These are phyloP conservation scores for Drosophila teissieri DNA, from an alignment of 1,140 invertebrate species.

Conservation along the genomic window DNA sequence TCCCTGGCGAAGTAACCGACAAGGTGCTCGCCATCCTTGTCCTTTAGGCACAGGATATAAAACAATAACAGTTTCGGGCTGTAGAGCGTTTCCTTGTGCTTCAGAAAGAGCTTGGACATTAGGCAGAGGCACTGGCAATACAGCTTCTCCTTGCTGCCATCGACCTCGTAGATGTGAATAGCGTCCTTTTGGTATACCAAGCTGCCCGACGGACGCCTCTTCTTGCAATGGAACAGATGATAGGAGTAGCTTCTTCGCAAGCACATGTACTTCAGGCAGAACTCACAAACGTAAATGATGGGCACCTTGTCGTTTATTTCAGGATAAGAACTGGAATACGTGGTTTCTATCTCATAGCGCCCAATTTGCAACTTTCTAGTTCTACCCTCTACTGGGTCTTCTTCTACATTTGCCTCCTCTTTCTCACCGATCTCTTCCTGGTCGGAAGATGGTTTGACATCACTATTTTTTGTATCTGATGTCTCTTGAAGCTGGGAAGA, in stretches of 20 bases:
- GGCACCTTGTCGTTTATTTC: slow-evolving; percentile 97
- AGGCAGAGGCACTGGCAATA: slow-evolving; percentile 98
- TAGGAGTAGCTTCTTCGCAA: slow-evolving; percentile 94
- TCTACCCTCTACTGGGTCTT: too few species aligned
- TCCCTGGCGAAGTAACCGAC: slow-evolving; percentile 99
- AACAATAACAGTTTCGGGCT: slow-evolving; percentile 99
- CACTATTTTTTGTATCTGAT: too few species aligned
- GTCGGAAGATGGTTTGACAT: too few species aligned
- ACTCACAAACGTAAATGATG: slow-evolving; percentile 98
- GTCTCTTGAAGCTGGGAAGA: too few species aligned
- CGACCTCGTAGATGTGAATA: slow-evolving; percentile 94
- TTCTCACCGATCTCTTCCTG: too few species aligned
- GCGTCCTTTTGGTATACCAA: slow-evolving; percentile 97
- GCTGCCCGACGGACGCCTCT: slow-evolving; percentile 93
- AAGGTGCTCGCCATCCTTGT: slow-evolving; percentile 96
- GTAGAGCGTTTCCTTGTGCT: slow-evolving; percentile 99
- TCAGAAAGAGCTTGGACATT: slow-evolving; percentile 97
- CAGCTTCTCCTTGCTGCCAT: slow-evolving; percentile 94
- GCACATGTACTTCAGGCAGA: slow-evolving; percentile 98
- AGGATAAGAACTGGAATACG: slow-evolving; percentile 99
- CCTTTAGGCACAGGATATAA: slow-evolving; percentile 97
- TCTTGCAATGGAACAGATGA: slow-evolving; percentile 91
- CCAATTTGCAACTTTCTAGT: slow-evolving; percentile 96
- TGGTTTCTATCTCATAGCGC: slow-evolving; percentile 98
- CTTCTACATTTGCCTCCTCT: too few species aligned